Evolutionary conservation across 1,140 invertebrate genomes (phyloP), one percentile per base, ranked within the genome.

Genomic region (Tribolium madens): DNA sequence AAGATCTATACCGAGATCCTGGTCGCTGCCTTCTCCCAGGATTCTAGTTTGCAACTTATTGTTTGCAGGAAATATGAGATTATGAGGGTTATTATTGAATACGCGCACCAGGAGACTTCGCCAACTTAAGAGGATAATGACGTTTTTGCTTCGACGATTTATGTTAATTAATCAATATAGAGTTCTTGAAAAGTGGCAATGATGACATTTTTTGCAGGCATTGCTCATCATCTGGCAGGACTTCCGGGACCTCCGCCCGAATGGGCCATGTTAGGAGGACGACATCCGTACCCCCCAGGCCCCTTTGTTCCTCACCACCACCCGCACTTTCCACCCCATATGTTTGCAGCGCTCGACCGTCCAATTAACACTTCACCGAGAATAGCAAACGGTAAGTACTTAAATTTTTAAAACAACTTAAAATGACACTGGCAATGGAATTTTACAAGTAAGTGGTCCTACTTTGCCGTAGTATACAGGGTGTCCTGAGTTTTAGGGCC

Each of bases 191-290:
- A 26, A 26, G 21, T 1, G 2, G 69, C 3, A 17, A 12, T 57
- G 6, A 13, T n/a, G 10, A 17, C 1, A 76, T 71, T 80, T 15
- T 53, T 87, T 88, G 6, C 85, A 91, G 91, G 91, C 75, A 91
- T 92, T 80, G 90, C 91, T 0, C 90, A 91, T 80, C 91, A 92
- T 81, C 75, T 92, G 69, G 90, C 91, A 3, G 91, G 90, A 1
- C 85, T 92, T 72, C 82, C 87, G 73, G 87, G 87, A 73, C 86
- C 84, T 12, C 84, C 84, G 31, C 87, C 88, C 1, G 91, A 92
- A 60, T 92, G 91, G 91, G 88, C 90, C 1, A 84, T 90, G 71
- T 85, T 88, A 5, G 83, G 81, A 5, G 84, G 80, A 15, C 86
- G 90, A 50, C 90, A 91, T 83, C 87, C 88, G 72, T 88, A 89